Evolutionary conservation across 2,888 invertebrate species (phyloP).

Genomic region (Cataglyphis albicans): DNA sequence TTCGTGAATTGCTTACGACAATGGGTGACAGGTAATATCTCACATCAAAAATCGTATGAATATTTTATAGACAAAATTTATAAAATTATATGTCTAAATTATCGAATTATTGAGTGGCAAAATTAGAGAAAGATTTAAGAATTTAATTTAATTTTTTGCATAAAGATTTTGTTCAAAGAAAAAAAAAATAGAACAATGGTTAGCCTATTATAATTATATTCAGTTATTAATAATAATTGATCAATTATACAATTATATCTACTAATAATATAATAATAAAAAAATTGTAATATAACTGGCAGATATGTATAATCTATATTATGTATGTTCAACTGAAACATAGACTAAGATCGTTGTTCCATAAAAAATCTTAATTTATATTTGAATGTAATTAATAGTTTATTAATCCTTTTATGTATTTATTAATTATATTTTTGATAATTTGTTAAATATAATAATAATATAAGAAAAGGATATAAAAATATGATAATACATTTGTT

Average conservation of each 20-base stretch:
- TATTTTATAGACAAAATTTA: not conserved
- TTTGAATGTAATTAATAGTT: too few relatives aligned
- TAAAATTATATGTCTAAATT: not conserved
- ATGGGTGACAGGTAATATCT: conserved; percentile 94
- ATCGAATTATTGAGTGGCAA: not conserved
- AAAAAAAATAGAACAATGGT: not conserved
- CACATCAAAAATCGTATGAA: not conserved
- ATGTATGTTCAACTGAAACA: too few relatives aligned
- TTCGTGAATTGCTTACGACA: conserved; percentile 97
- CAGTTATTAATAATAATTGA: not conserved
- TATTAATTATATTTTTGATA: not conserved
- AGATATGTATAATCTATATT: not conserved
- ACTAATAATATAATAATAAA: not conserved
- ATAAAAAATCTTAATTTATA: too few relatives aligned
- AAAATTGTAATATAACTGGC: not conserved
- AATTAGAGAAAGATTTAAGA: not conserved
- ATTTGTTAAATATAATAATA: not conserved
- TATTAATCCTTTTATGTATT: not conserved
- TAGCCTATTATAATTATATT: not conserved
- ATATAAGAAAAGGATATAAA: too few relatives aligned
- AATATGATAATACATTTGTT: not conserved
- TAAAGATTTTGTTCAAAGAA: not conserved
- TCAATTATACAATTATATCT: not conserved
- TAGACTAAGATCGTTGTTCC: too few relatives aligned
- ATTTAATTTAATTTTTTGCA: not conserved